These are phyloP conservation scores for Phocides pigmalion DNA, from an alignment of 1,140 invertebrate genomes.

Conservation along the genomic window DNA sequence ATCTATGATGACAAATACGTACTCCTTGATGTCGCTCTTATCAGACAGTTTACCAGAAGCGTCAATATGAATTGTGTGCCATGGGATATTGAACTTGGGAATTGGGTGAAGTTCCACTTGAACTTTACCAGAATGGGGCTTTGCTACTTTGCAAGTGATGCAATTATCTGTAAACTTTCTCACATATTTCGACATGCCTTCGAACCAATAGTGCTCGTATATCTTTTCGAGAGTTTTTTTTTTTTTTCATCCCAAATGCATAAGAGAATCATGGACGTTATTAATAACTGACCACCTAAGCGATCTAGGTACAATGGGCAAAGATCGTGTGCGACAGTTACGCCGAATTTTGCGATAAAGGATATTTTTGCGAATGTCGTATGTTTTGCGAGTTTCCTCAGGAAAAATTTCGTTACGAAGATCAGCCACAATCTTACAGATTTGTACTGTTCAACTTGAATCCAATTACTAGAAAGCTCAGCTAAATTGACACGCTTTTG, in stretches of 20 bases:
- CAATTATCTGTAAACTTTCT: constrained; percentile 34
- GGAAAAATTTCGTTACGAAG: no score
- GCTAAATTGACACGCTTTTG: constrained; percentile 16
- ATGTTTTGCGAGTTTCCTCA: constrained; percentile 8
- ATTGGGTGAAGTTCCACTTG: constrained; percentile 34
- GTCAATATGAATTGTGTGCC: constrained; percentile 36
- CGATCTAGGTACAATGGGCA: constrained; percentile 6
- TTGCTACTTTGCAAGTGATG: constrained; percentile 29
- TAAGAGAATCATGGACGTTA: constrained; percentile 20
- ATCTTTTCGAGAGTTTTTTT: constrained; percentile 38
- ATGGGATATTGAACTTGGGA: constrained; percentile 23
- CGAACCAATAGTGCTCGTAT: constrained; percentile 27
- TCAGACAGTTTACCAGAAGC: constrained; percentile 27
- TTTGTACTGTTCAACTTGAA: constrained; percentile 18
- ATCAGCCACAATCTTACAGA: constrained; percentile 4
- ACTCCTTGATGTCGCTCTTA: constrained; percentile 34
- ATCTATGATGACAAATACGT: constrained; percentile 34
- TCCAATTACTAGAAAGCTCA: constrained; percentile 12
- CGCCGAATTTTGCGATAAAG: constrained; percentile 8
- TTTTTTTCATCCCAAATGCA: constrained; percentile 34
- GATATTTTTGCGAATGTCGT: constrained; percentile 15
- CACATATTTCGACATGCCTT: constrained; percentile 16
- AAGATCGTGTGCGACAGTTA: background rate
- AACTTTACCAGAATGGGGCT: constrained; percentile 22
- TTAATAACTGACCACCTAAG: constrained; percentile 24